Percentiles rank a stretch among this genome's conserved stretches.
Conservation (phyloP, 2,888 invertebrate genomes). For the Digitonthophagus gazella region DNA sequence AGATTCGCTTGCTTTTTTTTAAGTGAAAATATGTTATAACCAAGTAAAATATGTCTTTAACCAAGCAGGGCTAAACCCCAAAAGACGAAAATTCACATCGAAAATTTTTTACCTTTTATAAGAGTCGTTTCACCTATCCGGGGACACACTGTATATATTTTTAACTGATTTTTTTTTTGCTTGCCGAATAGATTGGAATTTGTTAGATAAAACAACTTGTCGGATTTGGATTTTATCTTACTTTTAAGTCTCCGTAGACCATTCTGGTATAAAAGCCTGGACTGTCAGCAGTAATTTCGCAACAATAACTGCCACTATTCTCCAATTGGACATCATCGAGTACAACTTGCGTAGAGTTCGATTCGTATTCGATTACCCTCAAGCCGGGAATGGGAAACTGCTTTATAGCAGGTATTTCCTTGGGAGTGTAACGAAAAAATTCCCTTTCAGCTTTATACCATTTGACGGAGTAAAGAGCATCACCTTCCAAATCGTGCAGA, state of each 20-base stretch:
- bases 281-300: slow-evolving; percentile 50
- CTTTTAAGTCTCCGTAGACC: slow-evolving; percentile 39
- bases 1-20: too few relatives aligned
- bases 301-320: slow-evolving; percentile 46
- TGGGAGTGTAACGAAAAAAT: slow-evolving; percentile 61
- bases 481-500: slow-evolving; percentile 64
- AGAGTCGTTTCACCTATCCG: too few relatives aligned
- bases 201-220: too few relatives aligned
- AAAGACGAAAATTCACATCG: too few relatives aligned
- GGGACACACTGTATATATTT: too few relatives aligned
- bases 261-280: slow-evolving; percentile 49
- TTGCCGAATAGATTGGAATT: too few relatives aligned
- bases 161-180: too few relatives aligned
- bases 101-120: too few relatives aligned
- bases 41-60: too few relatives aligned
- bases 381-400: slow-evolving; percentile 63
- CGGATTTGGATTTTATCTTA: too few relatives aligned
- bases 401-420: slow-evolving; percentile 63
- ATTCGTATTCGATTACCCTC: slow-evolving; percentile 58
- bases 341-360: slow-evolving; percentile 46
- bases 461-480: slow-evolving; percentile 66
- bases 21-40: too few relatives aligned
- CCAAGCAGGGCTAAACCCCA: too few relatives aligned
- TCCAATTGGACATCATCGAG: slow-evolving; percentile 44
- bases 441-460: slow-evolving; percentile 67